Evolutionary conservation across 2,888 invertebrate species (phyloP).

Genomic region (Hypsopygia costalis): DNA sequence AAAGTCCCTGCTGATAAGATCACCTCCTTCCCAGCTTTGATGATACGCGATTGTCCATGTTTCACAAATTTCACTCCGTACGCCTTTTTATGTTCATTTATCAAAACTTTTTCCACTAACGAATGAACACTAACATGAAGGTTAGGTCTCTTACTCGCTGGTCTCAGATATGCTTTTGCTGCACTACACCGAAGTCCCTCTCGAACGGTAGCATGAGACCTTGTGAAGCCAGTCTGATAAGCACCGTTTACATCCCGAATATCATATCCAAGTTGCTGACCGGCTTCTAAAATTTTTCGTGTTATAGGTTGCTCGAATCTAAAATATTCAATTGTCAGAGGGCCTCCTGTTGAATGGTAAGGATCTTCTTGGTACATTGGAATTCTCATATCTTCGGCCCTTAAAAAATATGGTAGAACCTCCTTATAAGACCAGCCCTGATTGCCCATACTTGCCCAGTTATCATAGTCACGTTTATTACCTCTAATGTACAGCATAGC

Average conservation of each 20-base stretch:
- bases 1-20: conserved; percentile 92
- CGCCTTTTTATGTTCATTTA: conserved; percentile 82
- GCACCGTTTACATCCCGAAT: conserved; percentile 88
- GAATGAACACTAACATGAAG: conserved; percentile 86
- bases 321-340: conserved; percentile 86
- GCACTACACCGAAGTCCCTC: conserved; percentile 91
- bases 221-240: conserved; percentile 88
- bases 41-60: conserved; percentile 69
- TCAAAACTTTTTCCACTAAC: conserved; percentile 84
- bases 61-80: conserved; percentile 85
- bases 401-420: conserved; percentile 88
- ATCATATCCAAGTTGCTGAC: conserved; percentile 84
- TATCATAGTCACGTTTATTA: conserved; percentile 90
- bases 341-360: conserved; percentile 87
- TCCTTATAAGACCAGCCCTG: conserved; percentile 89
- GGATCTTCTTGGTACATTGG: conserved; percentile 76
- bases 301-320: conserved; percentile 85
- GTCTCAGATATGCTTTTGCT: conserved; percentile 89
- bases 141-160: conserved; percentile 84
- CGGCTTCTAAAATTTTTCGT: conserved; percentile 85
- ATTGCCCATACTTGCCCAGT: conserved; percentile 89
- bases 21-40: conserved; percentile 86
- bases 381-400: conserved; percentile 88
- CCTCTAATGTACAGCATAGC: conserved; percentile 95
- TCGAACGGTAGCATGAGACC: conserved; percentile 87